Base-by-base conservation (phyloP, 2,797 vertebrate species). In the Melanotaenia parkinsoni region DNA sequence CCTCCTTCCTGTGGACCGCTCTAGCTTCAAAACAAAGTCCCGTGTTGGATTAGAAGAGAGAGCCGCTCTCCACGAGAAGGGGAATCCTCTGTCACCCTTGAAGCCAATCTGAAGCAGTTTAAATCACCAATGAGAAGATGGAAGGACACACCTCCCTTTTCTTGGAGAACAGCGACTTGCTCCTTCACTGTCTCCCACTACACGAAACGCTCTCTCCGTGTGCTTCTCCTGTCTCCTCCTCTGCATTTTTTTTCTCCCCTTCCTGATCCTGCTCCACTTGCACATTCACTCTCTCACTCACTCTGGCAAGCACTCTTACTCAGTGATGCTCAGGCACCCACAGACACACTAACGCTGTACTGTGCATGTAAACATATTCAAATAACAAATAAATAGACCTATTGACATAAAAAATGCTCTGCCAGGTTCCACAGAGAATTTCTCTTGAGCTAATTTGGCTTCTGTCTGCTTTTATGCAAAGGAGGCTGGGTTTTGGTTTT, bases 21-120 rank as follows among this genome's bases (percentile, higher is more conserved):
- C 47, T 69, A 5, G 60, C 68, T 81, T 76, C 79, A 80, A 79
- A 79, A 83, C 84, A 89, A 91, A 86, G 88, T 89, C 85, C 79
- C 13, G 75, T 69, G 69, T 64, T 65, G 66, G 72, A 70, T 58
- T 33, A 70, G 67, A 80, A 63, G 71, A 67, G 43, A 63, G 63
- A 77, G 73, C 51, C 3, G 66, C 47, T 47, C 78, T 90, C 83
- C 70, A 69, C 26, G 3, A 79, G 72, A 53, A 0, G 66, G 88
- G 89, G 82, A 82, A 85, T 85, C 82, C 87, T 90, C 79, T 22
- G 32, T 83, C 65, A 73, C 68, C 69, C 53, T 62, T 20, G 61
- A 72, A 87, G 72, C 71, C 76, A 82, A 70, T 80, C 66, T 74
- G 63, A 73, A 86, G 73, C 77, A 76, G 67, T 81, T 88, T 75